Evolutionary conservation across 2,797 vertebrate species (phyloP), one percentile per base, ranked within the genome.

Genomic region (Peromyscus eremicus): DNA sequence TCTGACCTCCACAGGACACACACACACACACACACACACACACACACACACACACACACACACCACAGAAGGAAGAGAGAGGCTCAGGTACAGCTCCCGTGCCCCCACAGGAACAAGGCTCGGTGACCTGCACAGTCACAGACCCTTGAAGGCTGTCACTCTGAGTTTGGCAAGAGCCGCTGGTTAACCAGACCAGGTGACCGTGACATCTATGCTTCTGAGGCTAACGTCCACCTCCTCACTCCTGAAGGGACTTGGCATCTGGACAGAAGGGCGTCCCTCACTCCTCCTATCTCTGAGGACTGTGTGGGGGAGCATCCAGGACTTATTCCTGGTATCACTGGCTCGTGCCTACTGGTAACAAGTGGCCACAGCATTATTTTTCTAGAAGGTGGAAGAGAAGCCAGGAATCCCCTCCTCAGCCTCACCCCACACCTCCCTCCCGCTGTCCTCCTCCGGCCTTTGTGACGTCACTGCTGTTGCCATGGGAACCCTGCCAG

Each of bases 401-500:
- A 96, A 81, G 77, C 80, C 83, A 97, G 91, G 80, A 49, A 94
- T 97, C 75, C 94, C 94, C 90, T 82, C 68, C 83, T 4, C 0
- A 0, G 90, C 95, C 9, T 1, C 4, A 66, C 92, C 85, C 80
- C 83, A 46, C 71, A 5, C 91, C 89, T 87, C 94, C 93, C 81
- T 88, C 66, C 46, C 60, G 83, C 92, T 77, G 52, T 90, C 95
- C 94, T 95, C 87, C 1, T 14, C 0, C 75, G 95, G 97, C 95
- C 0, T 94, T 64, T 37, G 93, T 98, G 98, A 98, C 94, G 97
- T 97, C 97, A 98, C 6, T 0, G 70, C 34, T 64, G 97, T 98
- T 98, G 96, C 98, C 97, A 98, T 97, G 95, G 98, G 94, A 98
- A 98, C 98, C 46, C 96, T 97, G 97, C 97, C 98, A 97, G 97